A percentile compares a stretch with the other conserved stretches of the same genome.
Evolutionary conservation across 2,113 vertebrate genomes (phyloP).

Genomic region (Rhea americana): DNA sequence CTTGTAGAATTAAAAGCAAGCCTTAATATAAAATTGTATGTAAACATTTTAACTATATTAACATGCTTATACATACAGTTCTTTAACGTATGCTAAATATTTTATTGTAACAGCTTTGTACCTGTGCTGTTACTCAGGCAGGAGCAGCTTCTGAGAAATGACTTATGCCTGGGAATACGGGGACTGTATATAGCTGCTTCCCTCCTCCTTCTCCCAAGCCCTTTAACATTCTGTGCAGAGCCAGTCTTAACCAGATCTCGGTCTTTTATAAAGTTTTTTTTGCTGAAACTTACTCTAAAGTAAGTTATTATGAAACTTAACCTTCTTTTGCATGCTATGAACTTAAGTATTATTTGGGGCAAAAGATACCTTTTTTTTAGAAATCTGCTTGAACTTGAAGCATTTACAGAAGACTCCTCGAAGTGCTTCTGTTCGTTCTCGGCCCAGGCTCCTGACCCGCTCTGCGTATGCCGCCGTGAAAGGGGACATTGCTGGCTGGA

Average conservation of each 20-base stretch:
- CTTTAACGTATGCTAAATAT: neutral
- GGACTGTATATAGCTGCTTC: neutral
- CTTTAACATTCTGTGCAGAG: neutral
- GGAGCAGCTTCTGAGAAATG: neutral
- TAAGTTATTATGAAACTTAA: neutral
- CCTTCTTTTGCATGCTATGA: neutral
- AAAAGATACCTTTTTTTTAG: neutral
- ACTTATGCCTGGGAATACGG: neutral
- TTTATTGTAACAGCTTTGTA: neutral
- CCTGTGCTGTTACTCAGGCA: neutral
- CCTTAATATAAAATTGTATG: neutral
- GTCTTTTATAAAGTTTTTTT: neutral
- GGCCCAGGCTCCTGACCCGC: neutral
- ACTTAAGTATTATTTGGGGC: neutral
- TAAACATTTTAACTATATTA: neutral
- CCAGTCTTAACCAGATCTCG: neutral
- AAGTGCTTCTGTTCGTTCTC: neutral
- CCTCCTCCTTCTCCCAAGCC: neutral
- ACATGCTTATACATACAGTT: neutral
- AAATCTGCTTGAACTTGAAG: neutral
- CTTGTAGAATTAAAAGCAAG: neutral
- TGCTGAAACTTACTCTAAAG: neutral
- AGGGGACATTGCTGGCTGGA: neutral
- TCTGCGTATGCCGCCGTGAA: neutral
- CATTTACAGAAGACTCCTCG: neutral